Base-by-base conservation (phyloP, 2,888 invertebrate genomes). In the Diploptera punctata region DNA sequence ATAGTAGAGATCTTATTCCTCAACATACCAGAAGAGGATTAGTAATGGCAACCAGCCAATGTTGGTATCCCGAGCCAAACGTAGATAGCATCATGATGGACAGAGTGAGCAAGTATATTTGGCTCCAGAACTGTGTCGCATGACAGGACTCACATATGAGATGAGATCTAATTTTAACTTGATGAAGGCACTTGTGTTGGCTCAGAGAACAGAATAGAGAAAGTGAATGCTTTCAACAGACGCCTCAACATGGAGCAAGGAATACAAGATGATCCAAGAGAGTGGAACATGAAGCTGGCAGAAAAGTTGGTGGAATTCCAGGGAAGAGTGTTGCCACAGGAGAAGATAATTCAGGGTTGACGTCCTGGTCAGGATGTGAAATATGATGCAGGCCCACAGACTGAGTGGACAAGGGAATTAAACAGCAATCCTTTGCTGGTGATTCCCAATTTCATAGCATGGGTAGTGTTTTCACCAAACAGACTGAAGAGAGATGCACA, bases 71-170 rank as follows among this genome's bases (percentile, higher is more conserved):
- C 87, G 88, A 2, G 86, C 90, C 0, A 92, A 89, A 75, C 85
- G 87, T 1, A 89, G 88, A 44, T 94, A 95, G 77, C 86, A 92
- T 18, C 88, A 93, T 68, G 90, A 91, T 0, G 93, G 92, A 0
- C 85, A 87, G 81, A 84, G 87, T 0, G 90, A 92, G 72, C 81
- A 87, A 0, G 87, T 96, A 7, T 88, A 89, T 79, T 84, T 98
- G 2, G 85, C 97, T 9, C 97, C 97, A 0, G 95, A 97, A 82
- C 82, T 97, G 57, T 94, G 95, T 77, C 87, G 90, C 0, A 87
- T 94, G 78, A 97, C 97, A 0, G 97, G 97, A 0, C 81, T 95
- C 0, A 89, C 90, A 0, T 92, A 92, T 68, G 83, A 83, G 0
- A 91, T 92, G 91, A 83, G 87, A 9, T 80, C 81, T 18, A 86